phyloP scores from a whole-genome alignment of 2,888 invertebrate genomes.

The Cosmia trapezina region DNA sequence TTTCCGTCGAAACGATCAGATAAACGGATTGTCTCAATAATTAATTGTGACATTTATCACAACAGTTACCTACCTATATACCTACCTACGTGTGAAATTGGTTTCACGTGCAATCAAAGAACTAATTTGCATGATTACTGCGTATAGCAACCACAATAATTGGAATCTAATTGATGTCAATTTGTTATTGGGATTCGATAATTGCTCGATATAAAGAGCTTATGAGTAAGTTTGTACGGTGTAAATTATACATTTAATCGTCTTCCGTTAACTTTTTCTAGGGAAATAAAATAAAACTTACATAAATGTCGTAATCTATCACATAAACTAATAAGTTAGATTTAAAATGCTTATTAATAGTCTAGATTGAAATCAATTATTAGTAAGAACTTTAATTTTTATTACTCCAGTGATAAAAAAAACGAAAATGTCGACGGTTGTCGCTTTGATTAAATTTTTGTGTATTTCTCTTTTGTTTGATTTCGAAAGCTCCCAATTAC shows the following conservation, averaged over 20 bases:
- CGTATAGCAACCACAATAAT: slow-evolving; percentile 74
- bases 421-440: too few species aligned
- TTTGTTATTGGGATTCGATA: slow-evolving; percentile 74
- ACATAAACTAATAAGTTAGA: too few species aligned
- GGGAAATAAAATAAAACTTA: too few species aligned
- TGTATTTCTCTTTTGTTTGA: not conserved
- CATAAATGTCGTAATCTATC: too few species aligned
- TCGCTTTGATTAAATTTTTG: not conserved
- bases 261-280: not conserved
- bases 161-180: slow-evolving; percentile 82
- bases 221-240: slow-evolving; percentile 27
- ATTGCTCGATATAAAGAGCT: slow-evolving; percentile 54
- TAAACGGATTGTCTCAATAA: slow-evolving; percentile 66
- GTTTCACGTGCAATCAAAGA: slow-evolving; percentile 77
- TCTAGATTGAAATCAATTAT: too few species aligned
- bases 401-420: too few species aligned
- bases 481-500: not conserved
- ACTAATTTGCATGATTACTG: slow-evolving; percentile 82
- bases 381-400: too few species aligned
- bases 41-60: slow-evolving; percentile 75
- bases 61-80: slow-evolving; percentile 35
- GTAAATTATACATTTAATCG: slow-evolving; percentile 33
- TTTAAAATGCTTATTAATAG: too few species aligned
- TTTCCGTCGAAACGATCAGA: slow-evolving; percentile 55
- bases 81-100: slow-evolving; percentile 70